Conservation (phyloP, 2,113 vertebrate genomes). For the Gopherus evgoodei region DNA sequence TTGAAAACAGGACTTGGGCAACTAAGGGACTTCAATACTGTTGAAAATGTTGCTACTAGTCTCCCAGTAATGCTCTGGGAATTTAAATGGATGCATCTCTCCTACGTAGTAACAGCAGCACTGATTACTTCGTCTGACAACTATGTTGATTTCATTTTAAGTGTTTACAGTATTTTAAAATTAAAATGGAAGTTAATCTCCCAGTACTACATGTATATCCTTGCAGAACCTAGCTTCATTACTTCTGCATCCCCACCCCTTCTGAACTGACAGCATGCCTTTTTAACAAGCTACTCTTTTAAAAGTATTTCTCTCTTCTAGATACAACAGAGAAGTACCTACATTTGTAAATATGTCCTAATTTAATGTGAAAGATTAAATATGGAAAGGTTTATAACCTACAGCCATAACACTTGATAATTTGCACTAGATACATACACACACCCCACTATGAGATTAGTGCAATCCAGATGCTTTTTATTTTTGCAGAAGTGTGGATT, state of each 20-base stretch:
- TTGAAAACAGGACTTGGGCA: not conserved
- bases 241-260: not conserved
- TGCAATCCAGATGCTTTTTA: not conserved
- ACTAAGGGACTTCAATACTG: not conserved
- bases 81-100: not conserved
- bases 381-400: not conserved
- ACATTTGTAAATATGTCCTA: not conserved
- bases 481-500: not conserved
- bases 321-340: not conserved
- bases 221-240: not conserved
- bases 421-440: not conserved
- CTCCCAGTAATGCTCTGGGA: not conserved
- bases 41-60: not conserved
- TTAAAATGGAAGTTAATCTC: not conserved
- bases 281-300: not conserved
- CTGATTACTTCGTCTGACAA: not conserved
- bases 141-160: not conserved
- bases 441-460: slow-evolving; percentile 7
- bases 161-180: no score
- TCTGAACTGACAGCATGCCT: slow-evolving; percentile 27
- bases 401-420: not conserved
- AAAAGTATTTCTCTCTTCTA: not conserved
- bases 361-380: not conserved
- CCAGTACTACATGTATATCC: not conserved
- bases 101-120: not conserved